Conservation (phyloP, 2,888 invertebrate species). For the Ecdyonurus torrentis region DNA sequence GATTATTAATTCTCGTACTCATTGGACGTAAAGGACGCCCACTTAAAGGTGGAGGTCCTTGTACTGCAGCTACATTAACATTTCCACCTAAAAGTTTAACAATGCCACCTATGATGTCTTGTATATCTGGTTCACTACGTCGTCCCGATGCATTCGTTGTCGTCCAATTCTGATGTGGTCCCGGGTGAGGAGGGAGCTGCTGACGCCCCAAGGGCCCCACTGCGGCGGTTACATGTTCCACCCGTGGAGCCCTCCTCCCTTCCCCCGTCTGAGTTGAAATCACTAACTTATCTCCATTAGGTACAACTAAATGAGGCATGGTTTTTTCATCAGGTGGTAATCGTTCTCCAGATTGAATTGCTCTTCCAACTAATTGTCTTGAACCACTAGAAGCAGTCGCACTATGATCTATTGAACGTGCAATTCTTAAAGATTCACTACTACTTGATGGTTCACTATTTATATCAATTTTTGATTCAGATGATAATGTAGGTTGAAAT, state of each 20-base stretch:
- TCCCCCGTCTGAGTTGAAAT: slow-evolving; percentile 49
- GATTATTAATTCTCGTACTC: slow-evolving; percentile 54
- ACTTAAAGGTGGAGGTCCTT: slow-evolving; percentile 26
- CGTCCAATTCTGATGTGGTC: slow-evolving; percentile 7
- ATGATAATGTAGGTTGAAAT: neutral
- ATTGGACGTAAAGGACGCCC: slow-evolving; percentile 2
- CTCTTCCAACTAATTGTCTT: neutral
- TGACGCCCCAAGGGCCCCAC: slow-evolving; percentile 41
- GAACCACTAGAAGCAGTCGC: neutral
- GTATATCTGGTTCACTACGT: slow-evolving; percentile 43
- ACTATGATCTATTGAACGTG: neutral
- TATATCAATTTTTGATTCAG: neutral
- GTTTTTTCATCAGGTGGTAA: neutral
- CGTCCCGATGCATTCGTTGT: slow-evolving; percentile 12
- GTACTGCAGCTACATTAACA: slow-evolving; percentile 66
- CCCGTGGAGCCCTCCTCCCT: slow-evolving; percentile 57
- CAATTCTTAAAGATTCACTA: neutral
- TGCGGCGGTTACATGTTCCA: slow-evolving; percentile 39
- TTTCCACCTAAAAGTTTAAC: slow-evolving; percentile 78
- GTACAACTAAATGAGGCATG: neutral
- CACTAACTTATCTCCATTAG: neutral
- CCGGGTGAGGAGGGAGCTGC: no score
- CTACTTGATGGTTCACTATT: neutral
- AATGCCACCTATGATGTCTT: slow-evolving; percentile 71
- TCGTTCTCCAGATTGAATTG: neutral